A percentile compares a stretch with the other conserved stretches of the same genome.
Evolutionary conservation across 1,140 invertebrate genomes (phyloP).

Genomic region (Macrobrachium rosenbergii): DNA sequence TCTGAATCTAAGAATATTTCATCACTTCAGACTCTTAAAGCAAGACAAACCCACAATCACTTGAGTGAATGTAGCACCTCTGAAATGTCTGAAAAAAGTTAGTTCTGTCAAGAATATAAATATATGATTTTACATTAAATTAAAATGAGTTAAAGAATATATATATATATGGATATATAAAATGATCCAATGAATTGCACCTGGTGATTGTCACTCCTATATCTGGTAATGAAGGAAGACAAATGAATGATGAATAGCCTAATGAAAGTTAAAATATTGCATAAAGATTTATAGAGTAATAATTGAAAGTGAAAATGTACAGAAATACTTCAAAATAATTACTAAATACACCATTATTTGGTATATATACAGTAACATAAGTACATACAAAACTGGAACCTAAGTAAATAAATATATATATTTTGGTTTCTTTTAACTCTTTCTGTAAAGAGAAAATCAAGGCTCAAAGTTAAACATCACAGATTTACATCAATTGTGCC

Average conservation of each 20-base stretch:
- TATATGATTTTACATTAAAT: neutral
- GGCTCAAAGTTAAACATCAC: constrained; percentile 50
- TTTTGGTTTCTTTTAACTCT: constrained; percentile 42
- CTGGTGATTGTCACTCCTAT: constrained; percentile 56
- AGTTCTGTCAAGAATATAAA: constrained; percentile 8
- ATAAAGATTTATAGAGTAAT: neutral
- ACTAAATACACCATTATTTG: constrained; percentile 15
- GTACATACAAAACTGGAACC: constrained; percentile 53
- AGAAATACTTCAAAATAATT: constrained; percentile 25
- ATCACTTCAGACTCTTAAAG: constrained; percentile 31
- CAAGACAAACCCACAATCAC: constrained; percentile 45
- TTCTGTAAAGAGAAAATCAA: constrained; percentile 11
- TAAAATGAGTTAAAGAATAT: neutral
- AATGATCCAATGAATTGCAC: constrained; percentile 17
- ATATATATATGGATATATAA: neutral
- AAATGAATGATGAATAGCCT: neutral
- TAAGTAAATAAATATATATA: constrained; percentile 61
- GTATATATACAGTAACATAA: constrained; percentile 58
- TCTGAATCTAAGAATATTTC: constrained; percentile 1
- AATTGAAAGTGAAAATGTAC: constrained; percentile 17
- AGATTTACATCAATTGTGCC: constrained; percentile 62
- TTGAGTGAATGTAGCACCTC: constrained; percentile 25
- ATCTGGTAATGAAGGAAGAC: constrained; percentile 34
- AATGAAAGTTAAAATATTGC: neutral
- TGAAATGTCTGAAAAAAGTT: constrained; percentile 15